phyloP scores from a whole-genome alignment of 2,888 invertebrate genomes.

The Hyposoter dolosus region DNA sequence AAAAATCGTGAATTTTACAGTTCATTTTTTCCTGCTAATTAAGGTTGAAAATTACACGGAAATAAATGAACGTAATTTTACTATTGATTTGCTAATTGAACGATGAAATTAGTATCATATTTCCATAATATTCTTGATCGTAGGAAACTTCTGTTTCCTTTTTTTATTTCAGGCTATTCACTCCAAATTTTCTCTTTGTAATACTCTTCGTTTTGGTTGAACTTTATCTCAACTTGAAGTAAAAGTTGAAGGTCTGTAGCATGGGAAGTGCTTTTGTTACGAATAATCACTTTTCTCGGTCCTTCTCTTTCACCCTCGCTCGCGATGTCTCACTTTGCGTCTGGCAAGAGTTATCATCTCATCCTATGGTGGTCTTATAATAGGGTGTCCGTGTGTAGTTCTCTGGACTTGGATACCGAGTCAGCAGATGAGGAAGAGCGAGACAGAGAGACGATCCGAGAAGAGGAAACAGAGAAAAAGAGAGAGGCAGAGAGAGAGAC shows the following conservation, averaged over 20 bases:
- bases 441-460: conserved; percentile 2
- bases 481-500: conserved; percentile 28
- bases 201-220: neutral
- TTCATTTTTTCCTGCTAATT: neutral
- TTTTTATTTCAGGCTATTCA: neutral
- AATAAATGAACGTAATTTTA: neutral
- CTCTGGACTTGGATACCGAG: conserved; percentile 18
- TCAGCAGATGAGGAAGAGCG: conserved; percentile 12
- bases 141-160: neutral
- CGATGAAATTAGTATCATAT: neutral
- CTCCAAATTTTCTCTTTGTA: neutral
- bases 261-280: conserved; percentile 58
- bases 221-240: conserved; percentile 34
- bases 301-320: conserved; percentile 17
- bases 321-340: conserved; percentile 56
- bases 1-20: neutral
- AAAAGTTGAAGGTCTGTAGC: conserved; percentile 34
- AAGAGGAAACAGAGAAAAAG: conserved; percentile 13
- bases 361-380: conserved; percentile 29
- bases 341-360: conserved; percentile 63
- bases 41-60: neutral
- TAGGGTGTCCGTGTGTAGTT: conserved; percentile 8
- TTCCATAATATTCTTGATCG: neutral
- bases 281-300: conserved; percentile 56
- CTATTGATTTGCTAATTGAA: neutral